Conservation (phyloP, 2,888 invertebrate species). For the Cynaeus angustus region DNA sequence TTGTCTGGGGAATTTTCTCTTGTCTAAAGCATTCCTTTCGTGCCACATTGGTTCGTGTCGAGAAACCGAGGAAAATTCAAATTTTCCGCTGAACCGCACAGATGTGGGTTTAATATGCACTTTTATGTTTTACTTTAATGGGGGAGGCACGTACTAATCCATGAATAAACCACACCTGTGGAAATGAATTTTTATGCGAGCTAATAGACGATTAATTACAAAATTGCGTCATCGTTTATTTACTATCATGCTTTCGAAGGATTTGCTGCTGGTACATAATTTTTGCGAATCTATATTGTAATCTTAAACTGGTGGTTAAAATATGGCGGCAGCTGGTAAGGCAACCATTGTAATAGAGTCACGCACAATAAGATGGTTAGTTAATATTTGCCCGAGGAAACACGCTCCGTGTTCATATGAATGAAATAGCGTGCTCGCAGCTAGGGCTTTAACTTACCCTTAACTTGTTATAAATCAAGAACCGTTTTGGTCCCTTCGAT, state of each 20-base stretch:
- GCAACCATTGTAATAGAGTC: constrained; percentile 36
- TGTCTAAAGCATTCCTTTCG: constrained; percentile 11
- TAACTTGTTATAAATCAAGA: constrained; percentile 19
- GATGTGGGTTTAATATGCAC: constrained; percentile 9
- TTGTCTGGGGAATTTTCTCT: constrained; percentile 4
- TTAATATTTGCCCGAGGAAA: constrained; percentile 29
- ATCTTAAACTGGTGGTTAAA: constrained; percentile 21
- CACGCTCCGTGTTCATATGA: constrained; percentile 17
- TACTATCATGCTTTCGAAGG: too few species aligned
- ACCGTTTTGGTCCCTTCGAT: constrained; percentile 19
- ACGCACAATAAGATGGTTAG: constrained; percentile 30
- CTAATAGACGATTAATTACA: too few species aligned
- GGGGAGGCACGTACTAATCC: too few species aligned
- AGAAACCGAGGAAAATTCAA: constrained; percentile 5
- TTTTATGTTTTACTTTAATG: background rate
- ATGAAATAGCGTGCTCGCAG: constrained; percentile 24
- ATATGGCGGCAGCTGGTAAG: constrained; percentile 34
- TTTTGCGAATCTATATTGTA: constrained; percentile 28
- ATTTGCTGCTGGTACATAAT: constrained; percentile 16
- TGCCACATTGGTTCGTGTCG: background rate
- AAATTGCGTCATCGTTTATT: too few species aligned
- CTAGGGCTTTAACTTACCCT: constrained; percentile 19
- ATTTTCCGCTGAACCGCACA: background rate
- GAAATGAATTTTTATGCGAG: too few species aligned
- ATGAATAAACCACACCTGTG: too few species aligned